Conservation (phyloP, 2,888 invertebrate species). For the Dione vanillae region DNA sequence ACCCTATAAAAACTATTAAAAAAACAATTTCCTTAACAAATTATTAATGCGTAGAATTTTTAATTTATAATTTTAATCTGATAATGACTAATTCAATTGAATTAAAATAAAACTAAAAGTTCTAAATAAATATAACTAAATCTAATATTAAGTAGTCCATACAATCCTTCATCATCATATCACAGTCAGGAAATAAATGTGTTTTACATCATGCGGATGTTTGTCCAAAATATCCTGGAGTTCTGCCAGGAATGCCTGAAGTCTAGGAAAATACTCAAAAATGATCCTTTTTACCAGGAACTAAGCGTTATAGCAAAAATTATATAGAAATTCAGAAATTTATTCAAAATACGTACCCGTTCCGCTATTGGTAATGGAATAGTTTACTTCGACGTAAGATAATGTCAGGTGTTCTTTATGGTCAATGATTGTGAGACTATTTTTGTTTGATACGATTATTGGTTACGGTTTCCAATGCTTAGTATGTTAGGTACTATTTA, state of each 20-base stretch:
- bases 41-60: no score
- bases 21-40: no score
- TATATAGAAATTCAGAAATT: constrained; percentile 33
- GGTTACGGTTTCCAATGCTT: no score
- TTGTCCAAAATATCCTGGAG: constrained; percentile 44
- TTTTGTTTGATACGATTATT: no score
- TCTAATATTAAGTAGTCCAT: not conserved
- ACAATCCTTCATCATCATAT: constrained; percentile 32
- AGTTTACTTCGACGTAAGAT: constrained; percentile 19
- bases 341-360: constrained; percentile 29
- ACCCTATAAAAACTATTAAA: no score
- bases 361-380: constrained; percentile 23
- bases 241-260: constrained; percentile 27
- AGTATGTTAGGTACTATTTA: no score
- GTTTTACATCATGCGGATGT: constrained; percentile 43
- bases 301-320: not conserved
- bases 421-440: constrained; percentile 3
- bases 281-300: constrained; percentile 20
- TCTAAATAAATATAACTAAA: not conserved
- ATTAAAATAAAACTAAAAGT: not conserved
- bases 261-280: constrained; percentile 1
- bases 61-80: not conserved
- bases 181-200: constrained; percentile 31
- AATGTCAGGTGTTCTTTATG: constrained; percentile 18
- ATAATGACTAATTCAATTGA: not conserved